A percentile compares a stretch with the other conserved stretches of the same genome.
phyloP scores from a whole-genome alignment of 2,113 vertebrate species.

The Tetrax tetrax region DNA sequence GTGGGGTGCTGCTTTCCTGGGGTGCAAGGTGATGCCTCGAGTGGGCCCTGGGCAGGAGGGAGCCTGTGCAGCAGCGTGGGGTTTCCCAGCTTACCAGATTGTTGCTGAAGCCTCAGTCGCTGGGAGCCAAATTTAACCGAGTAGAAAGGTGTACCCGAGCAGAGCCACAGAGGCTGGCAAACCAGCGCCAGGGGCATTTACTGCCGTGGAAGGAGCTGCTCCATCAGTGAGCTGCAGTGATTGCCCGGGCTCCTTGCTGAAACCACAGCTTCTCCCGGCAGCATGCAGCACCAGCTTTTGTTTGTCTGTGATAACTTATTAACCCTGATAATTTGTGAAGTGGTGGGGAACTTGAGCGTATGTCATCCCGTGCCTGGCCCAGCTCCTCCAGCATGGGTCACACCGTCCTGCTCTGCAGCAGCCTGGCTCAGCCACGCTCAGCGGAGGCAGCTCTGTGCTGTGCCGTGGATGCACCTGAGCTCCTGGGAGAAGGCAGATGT shows the following conservation, averaged over 20 bases:
- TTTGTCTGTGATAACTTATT: neutral
- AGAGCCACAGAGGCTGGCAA: neutral
- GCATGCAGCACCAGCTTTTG: neutral
- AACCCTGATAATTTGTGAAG: neutral
- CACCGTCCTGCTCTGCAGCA: neutral
- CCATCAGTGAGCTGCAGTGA: conserved; percentile 47
- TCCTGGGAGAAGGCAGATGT: neutral
- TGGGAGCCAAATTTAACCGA: neutral
- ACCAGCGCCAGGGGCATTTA: neutral
- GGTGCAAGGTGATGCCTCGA: rapidly evolving
- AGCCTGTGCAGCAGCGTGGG: rapidly evolving
- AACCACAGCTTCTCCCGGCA: neutral
- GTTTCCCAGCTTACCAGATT: neutral
- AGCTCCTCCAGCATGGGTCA: neutral
- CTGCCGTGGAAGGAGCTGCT: neutral
- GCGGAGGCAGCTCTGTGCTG: neutral
- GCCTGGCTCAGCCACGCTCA: neutral
- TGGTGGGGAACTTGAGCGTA: rapidly evolving
- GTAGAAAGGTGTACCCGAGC: neutral
- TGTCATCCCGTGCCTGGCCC: neutral
- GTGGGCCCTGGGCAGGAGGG: neutral
- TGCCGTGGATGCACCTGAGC: neutral
- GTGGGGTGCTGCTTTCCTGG: neutral
- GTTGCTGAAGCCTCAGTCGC: neutral
- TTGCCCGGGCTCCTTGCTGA: neutral